Evolutionary conservation across 2,888 invertebrate species (phyloP), one percentile per base, ranked within the genome.

Genomic region (Carcina quercana): DNA sequence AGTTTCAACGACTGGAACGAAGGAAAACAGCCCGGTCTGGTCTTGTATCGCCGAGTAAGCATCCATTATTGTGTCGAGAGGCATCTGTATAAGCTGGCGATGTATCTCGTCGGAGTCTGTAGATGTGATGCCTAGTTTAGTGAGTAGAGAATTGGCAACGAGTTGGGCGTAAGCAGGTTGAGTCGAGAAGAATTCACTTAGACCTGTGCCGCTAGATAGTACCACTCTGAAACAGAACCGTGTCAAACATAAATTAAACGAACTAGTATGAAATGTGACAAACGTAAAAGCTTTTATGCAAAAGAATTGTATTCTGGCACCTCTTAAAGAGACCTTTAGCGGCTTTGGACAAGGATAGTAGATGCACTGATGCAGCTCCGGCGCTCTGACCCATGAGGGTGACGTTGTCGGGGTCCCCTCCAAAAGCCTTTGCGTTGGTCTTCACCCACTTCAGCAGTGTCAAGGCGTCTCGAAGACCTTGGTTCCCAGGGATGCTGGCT

Each of bases 361-460:
- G 31, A 35, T 83, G 80, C 1, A 64, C 66, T 3, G 60, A 37
- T 7, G 43, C 42, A 2, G 72, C 69, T 3, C 83, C 82, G 3
- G 80, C 76, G 53, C 83, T 83, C 43, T 83, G 79, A 0, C 84
- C 84, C 13, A 56, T 73, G 3, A 84, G 34, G 0, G 83, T 83
- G 34, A 84, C 66, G 30, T 71, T 54, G 17, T 58, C 41, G 1
- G 78, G 73, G 47, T 82, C 60, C 7, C 82, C 83, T 2, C 84
- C 82, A 40, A 83, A 84, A 10, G 40, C 29, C 1, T 40, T 38
- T 3, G 71, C 75, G 46, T 84, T 82, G 20, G 37, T 39, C 39
- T 50, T 58, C 47, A 84, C 73, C 84, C 84, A 84, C 17, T 56
- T 58, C 40, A 84, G 60, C 34, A 82, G 51, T n/a, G 76, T 71